Base-by-base conservation (phyloP, 2,797 vertebrate species). In the Diplodus puntazzo region DNA sequence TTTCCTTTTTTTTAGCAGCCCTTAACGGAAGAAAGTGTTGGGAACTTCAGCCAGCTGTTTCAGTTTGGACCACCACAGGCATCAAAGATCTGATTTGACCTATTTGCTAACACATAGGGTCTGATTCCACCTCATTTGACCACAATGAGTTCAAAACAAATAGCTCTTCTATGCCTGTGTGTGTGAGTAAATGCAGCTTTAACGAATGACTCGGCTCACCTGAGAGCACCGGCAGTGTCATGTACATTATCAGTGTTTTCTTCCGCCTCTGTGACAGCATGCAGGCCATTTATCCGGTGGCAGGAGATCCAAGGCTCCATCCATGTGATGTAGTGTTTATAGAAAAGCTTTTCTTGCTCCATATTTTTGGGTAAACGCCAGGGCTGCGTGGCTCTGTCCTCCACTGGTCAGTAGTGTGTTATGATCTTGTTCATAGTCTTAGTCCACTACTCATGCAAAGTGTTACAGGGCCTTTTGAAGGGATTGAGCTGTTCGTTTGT, bases 401-500 rank as follows among this genome's bases (percentile, higher is more conserved):
- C 66, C 77, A 73, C 68, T 48, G 68, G 73, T 84, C 82, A 62
- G 60, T 69, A 69, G 84, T 70, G 87, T 89, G 78, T 82, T 73
- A 63, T n/a, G 63, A 81, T 76, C 60, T 53, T 12, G 25, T 79
- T 46, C 17, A 13, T 80, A 14, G 77, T 90, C 74, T 86, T 72
- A 59, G 45, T 76, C 88, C 87, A 77, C 84, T 23, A 68, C 84
- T 88, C 88, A 78, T 82, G 83, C 87, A 84, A 87, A 57, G 87
- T 80, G 91, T 90, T 87, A 45, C 84, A 87, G 78, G 87, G 88
- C 84, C 91, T 83, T 39, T 84, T 57, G 81, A 73, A 67, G 49
- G 81, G 86, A 90, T 50, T 69, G 88, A 87, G 87, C 84, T 77
- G 79, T 79, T 75, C 74, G 57, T 81, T 75, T 66, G 57, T 85